phyloP scores from a whole-genome alignment of 2,888 invertebrate species.

The Eugnorisma glareosa region DNA sequence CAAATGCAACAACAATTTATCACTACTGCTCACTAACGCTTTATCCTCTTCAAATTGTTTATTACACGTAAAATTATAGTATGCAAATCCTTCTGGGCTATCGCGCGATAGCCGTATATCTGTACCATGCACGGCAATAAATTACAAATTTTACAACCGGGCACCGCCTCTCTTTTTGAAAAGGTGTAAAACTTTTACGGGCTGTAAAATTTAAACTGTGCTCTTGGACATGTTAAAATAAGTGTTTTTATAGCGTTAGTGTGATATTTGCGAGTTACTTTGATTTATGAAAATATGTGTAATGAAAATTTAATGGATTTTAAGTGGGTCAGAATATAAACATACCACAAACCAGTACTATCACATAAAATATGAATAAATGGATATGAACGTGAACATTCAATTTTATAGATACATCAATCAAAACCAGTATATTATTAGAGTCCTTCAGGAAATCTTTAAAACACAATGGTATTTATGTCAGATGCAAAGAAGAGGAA shows the following conservation, averaged over 20 bases:
- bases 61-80: constrained; percentile 62
- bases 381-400: background rate
- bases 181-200: constrained; percentile 82
- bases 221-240: constrained; percentile 49
- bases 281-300: constrained; percentile 5
- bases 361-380: background rate
- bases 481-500: no score
- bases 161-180: constrained; percentile 70
- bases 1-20: constrained; percentile 28
- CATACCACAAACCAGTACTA: background rate
- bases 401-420: background rate
- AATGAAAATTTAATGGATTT: background rate
- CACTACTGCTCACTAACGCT: constrained; percentile 9
- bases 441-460: no score
- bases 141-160: constrained; percentile 81
- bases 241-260: constrained; percentile 21
- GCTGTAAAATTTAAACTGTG: constrained; percentile 73
- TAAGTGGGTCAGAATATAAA: background rate
- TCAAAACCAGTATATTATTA: background rate
- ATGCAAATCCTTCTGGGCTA: constrained; percentile 67
- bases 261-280: constrained; percentile 11
- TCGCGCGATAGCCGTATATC: constrained; percentile 66
- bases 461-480: no score
- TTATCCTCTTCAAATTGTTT: constrained; percentile 46
- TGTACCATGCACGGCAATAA: constrained; percentile 74